Evolutionary conservation across 2,888 invertebrate species (phyloP).

Genomic region (Leucoma salicis): DNA sequence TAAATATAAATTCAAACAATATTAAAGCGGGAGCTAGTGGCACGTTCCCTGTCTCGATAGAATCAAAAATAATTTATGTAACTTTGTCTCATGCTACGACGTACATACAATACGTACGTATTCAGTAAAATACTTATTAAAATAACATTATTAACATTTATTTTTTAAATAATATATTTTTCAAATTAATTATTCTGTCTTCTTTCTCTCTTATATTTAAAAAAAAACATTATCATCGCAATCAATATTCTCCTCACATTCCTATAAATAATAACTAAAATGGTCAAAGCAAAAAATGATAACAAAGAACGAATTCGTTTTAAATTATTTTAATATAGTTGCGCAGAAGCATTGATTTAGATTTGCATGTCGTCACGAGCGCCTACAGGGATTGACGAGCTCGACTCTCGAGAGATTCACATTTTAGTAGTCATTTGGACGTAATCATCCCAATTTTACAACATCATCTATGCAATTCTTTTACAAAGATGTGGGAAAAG

Average conservation of each 20-base stretch:
- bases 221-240: too few species aligned
- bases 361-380: constrained; percentile 66
- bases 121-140: too few species aligned
- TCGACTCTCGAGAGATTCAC: constrained; percentile 25
- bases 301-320: constrained; percentile 39
- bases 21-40: constrained; percentile 68
- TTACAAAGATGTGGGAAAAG: constrained; percentile 19
- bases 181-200: too few species aligned
- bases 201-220: too few species aligned
- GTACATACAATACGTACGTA: not conserved
- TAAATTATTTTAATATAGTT: constrained; percentile 48
- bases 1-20: constrained; percentile 79
- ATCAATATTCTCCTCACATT: too few species aligned
- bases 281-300: too few species aligned
- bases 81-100: constrained; percentile 43
- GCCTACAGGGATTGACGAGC: constrained; percentile 39
- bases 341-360: constrained; percentile 50
- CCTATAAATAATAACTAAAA: too few species aligned
- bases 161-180: too few species aligned
- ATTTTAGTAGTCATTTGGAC: constrained; percentile 33
- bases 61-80: constrained; percentile 72
- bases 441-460: constrained; percentile 29
- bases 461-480: constrained; percentile 1
- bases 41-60: constrained; percentile 71
- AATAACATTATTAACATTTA: too few species aligned